phyloP scores from a whole-genome alignment of 2,888 invertebrate genomes.

The Therioaphis trifolii region DNA sequence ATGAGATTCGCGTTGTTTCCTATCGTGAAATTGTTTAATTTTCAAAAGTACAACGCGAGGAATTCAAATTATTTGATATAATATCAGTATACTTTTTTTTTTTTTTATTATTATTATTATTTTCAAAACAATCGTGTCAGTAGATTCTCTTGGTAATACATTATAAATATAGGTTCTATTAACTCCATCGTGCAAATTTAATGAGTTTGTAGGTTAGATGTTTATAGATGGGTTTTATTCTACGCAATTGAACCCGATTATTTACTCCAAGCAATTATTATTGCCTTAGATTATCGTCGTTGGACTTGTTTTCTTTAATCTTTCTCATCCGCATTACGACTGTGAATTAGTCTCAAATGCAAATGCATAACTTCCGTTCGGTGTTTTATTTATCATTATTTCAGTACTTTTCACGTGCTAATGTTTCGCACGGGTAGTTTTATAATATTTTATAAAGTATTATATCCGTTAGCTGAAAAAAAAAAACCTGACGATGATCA shows the following conservation, averaged over 20 bases:
- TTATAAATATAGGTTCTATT: not conserved
- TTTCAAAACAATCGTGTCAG: not conserved
- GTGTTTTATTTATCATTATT: constrained; percentile 31
- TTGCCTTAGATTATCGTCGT: constrained; percentile 30
- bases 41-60: too few species aligned
- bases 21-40: too few species aligned
- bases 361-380: constrained; percentile 50
- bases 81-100: too few species aligned
- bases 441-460: constrained; percentile 41
- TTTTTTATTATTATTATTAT: too few species aligned
- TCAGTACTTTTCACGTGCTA: constrained; percentile 33
- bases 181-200: too few species aligned
- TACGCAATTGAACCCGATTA: constrained; percentile 33
- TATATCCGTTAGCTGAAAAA: constrained; percentile 22
- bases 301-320: constrained; percentile 36
- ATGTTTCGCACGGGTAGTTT: constrained; percentile 54
- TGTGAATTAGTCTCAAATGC: constrained; percentile 39
- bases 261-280: constrained; percentile 19
- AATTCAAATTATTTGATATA: too few species aligned
- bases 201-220: constrained; percentile 15
- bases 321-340: constrained; percentile 27
- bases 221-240: constrained; percentile 25
- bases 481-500: constrained; percentile 1
- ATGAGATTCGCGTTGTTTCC: too few species aligned
- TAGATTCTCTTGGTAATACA: not conserved